These are phyloP conservation scores for Nannoperca obscura DNA, from an alignment of 2,797 vertebrate species.

Conservation along the genomic window DNA sequence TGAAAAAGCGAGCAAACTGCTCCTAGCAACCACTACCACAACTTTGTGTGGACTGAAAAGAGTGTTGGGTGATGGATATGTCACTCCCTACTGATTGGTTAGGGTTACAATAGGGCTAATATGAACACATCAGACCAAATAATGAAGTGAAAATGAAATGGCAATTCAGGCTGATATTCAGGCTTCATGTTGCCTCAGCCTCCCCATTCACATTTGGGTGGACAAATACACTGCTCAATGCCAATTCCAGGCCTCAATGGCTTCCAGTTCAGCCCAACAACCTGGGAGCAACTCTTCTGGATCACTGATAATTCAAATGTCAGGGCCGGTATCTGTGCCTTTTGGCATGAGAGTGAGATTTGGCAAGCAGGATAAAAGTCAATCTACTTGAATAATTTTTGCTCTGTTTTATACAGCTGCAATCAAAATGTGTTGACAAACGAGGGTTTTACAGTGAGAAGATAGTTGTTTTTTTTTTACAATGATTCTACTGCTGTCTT, in stretches of 20 bases:
- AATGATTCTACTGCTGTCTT: not conserved
- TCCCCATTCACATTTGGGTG: conserved; percentile 30
- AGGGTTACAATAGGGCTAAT: not conserved
- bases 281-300: conserved; percentile 22
- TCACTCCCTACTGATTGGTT: not conserved
- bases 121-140: conserved; percentile 12
- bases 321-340: conserved; percentile 19
- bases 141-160: conserved; percentile 22
- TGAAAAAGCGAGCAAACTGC: not conserved
- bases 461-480: not conserved
- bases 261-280: conserved; percentile 28
- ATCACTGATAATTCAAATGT: conserved; percentile 52
- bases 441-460: not conserved
- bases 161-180: conserved; percentile 21
- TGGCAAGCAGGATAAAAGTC: conserved; percentile 5
- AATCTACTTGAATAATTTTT: not conserved
- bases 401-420: not conserved
- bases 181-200: conserved; percentile 3
- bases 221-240: conserved; percentile 31
- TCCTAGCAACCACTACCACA: not conserved
- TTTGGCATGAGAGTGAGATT: conserved; percentile 8
- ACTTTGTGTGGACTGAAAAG: not conserved
- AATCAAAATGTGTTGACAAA: conserved; percentile 5
- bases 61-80: too few species aligned
- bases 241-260: conserved; percentile 20